phyloP scores from a whole-genome alignment of 2,113 vertebrate genomes.

The Syngnathus typhle region DNA sequence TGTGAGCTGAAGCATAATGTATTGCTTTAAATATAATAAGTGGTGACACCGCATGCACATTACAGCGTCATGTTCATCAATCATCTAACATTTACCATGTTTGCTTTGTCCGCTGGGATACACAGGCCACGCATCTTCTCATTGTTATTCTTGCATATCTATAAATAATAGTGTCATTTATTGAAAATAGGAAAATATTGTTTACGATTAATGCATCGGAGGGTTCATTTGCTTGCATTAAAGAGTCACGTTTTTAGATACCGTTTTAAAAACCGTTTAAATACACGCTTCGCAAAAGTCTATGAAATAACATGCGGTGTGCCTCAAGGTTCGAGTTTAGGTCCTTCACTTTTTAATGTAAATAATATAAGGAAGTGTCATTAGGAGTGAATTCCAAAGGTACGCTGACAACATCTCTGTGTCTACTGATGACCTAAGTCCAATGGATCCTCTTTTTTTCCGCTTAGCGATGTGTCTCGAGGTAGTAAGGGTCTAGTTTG shows the following conservation, averaged over 20 bases:
- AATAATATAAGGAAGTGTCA: too few species aligned
- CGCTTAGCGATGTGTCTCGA: background rate
- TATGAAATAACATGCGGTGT: too few species aligned
- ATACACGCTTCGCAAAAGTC: too few species aligned
- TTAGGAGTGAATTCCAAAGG: too few species aligned
- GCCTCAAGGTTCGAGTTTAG: too few species aligned
- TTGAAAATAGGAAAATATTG: background rate
- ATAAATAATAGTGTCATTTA: background rate
- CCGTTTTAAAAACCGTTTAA: too few species aligned
- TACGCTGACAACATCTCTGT: too few species aligned
- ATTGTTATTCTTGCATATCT: background rate
- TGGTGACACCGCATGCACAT: background rate
- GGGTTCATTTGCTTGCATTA: background rate
- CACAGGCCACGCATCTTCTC: background rate
- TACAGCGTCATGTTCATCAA: background rate
- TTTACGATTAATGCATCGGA: background rate
- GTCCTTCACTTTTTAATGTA: too few species aligned
- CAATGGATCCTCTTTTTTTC: too few species aligned
- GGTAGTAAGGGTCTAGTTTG: background rate
- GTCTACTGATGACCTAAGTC: too few species aligned
- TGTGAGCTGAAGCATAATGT: background rate
- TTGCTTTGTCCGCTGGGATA: background rate
- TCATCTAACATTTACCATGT: background rate
- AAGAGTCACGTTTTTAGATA: too few species aligned
- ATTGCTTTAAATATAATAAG: background rate